A percentile compares a stretch with the other conserved stretches of the same genome.
Conservation (phyloP, 2,113 vertebrate species). For the Regulus satrapa region DNA sequence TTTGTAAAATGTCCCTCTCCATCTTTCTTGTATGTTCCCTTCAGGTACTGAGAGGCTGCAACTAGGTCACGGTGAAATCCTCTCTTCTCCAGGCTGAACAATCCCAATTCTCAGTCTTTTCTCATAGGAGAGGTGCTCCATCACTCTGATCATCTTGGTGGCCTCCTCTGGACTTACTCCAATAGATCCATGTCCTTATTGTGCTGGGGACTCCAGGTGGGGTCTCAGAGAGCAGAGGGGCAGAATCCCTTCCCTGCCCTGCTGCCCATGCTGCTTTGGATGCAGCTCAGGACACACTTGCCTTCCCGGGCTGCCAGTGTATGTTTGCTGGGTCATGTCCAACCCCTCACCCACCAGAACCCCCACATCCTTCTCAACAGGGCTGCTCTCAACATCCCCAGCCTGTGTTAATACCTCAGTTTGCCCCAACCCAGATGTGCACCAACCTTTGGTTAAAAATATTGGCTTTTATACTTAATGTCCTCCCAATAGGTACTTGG, state of each 20-base stretch:
- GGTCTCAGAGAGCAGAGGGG: background rate
- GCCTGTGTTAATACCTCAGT: fast-evolving
- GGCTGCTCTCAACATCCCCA: background rate
- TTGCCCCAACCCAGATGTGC: fast-evolving
- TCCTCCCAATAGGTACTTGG: background rate
- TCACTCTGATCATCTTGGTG: background rate
- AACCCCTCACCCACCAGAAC: background rate
- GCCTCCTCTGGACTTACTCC: background rate
- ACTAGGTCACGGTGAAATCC: background rate
- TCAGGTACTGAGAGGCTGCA: background rate
- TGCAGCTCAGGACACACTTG: fast-evolving
- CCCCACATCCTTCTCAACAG: background rate
- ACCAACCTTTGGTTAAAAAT: background rate
- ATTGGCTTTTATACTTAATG: background rate
- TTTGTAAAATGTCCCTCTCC: background rate
- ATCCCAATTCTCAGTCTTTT: background rate
- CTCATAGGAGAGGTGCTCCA: background rate
- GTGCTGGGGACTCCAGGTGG: background rate
- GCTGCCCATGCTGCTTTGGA: fast-evolving
- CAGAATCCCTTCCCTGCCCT: background rate
- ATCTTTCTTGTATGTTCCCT: background rate
- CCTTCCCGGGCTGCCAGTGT: background rate
- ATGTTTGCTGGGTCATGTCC: background rate
- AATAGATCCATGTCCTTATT: background rate
- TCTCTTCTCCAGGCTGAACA: background rate